Evolutionary conservation across 2,113 vertebrate genomes (phyloP).

Genomic region (Cervus canadensis): DNA sequence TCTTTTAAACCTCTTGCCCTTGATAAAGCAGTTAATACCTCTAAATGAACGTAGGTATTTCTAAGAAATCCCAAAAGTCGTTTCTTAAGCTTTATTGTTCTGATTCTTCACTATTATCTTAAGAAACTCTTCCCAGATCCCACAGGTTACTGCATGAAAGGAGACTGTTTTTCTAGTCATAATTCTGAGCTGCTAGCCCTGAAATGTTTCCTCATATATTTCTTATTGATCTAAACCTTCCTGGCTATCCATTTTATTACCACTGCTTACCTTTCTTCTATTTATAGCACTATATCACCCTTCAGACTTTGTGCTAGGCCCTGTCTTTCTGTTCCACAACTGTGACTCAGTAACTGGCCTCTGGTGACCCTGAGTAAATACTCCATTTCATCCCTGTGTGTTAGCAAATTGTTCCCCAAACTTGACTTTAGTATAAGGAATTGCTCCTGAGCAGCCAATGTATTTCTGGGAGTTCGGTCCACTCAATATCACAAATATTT

Average conservation of each 20-base stretch:
- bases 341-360: conserved; percentile 22
- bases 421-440: background rate
- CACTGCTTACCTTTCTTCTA: background rate
- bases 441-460: background rate
- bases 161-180: background rate
- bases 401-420: background rate
- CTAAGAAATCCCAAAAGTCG: background rate
- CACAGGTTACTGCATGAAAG: background rate
- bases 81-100: background rate
- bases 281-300: conserved; percentile 6
- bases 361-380: background rate
- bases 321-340: background rate
- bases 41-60: background rate
- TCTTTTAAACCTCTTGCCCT: background rate
- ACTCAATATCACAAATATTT: background rate
- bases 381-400: background rate
- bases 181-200: background rate
- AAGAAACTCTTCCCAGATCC: background rate
- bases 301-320: background rate
- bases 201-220: background rate
- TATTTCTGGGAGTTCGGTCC: background rate
- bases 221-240: conserved; percentile 17
- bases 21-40: background rate
- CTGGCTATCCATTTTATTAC: conserved; percentile 20
- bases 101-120: background rate